Conservation (phyloP, 2,113 vertebrate species). For the Aleadryas rufinucha region DNA sequence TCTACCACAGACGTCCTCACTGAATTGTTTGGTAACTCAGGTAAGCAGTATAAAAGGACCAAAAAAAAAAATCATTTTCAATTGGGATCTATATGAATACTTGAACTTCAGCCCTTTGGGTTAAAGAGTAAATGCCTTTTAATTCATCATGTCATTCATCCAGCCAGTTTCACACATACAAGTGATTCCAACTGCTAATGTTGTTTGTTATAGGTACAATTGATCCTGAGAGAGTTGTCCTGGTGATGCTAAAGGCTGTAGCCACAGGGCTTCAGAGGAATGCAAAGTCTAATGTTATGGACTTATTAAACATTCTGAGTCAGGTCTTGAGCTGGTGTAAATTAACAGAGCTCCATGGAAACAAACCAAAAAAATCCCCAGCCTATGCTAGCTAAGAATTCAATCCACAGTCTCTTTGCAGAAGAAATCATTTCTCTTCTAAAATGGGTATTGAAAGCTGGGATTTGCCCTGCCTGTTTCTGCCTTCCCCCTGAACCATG, state of each 20-base stretch:
- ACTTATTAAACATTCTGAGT: slow-evolving; percentile 11
- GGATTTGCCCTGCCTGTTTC: neutral
- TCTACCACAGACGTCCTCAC: neutral
- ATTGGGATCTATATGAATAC: neutral
- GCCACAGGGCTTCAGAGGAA: neutral
- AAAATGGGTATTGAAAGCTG: neutral
- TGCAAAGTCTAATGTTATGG: neutral
- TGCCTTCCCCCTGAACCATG: neutral
- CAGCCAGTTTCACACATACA: neutral
- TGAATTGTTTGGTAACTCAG: neutral
- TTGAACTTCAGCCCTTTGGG: neutral
- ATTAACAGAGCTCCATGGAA: slow-evolving; percentile 33
- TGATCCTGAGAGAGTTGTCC: neutral
- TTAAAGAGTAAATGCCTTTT: neutral
- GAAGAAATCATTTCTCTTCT: neutral
- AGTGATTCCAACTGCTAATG: neutral
- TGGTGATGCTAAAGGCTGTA: neutral
- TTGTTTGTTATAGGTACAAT: neutral
- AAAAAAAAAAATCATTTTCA: neutral
- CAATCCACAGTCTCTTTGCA: neutral
- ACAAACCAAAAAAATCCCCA: neutral
- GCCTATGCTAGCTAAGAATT: neutral
- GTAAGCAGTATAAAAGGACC: neutral
- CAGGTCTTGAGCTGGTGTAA: neutral
- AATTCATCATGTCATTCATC: neutral